Evolutionary conservation across 2,797 vertebrate species (phyloP), one percentile per base, ranked within the genome.

Genomic region (Prunella strophiata): DNA sequence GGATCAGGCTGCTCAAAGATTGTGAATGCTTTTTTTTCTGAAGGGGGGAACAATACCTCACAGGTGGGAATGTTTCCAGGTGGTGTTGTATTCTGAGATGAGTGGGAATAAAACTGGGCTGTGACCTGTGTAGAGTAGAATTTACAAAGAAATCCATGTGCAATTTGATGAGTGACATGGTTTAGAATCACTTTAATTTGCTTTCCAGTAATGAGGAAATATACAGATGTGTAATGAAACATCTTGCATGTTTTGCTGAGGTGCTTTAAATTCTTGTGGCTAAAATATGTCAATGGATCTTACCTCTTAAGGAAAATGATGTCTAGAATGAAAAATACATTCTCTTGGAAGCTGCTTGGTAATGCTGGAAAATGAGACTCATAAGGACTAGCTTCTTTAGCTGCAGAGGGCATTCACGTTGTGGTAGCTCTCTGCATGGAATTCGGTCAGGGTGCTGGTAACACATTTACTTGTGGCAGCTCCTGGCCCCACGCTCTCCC

Each of bases 131-230:
- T 65, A 71, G 74, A 51, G n/a, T 9, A 58, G 58, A 70, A 81
- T 73, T 93, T 36, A 65, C 27, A 48, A 76, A 80, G 42, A 89
- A 86, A 82, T 81, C 10, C 25, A 8, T 27, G 13, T 38, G 25
- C 30, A 75, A 4, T 43, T 85, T 2, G 1, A 5, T 70, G 72
- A 90, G 51, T 50, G 80, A 62, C 7, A 9, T 85, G 50, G 29
- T 70, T 86, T 86, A 83, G 73, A 80, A 81, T 93, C 18, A 67
- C 36, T 89, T 78, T 67, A 83, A 68, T 92, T 89, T 88, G 40
- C 38, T 87, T 77, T 94, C 30, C 29, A 38, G 16, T 88, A 85
- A 82, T 52, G 57, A 55, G 55, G 42, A 85, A 72, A 59, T 87
- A 38, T 0, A 13, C 4, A 52, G 29, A 42, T 36, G 19, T 79